phyloP scores from a whole-genome alignment of 53 echinoderm and acorn worm genomes.

The Holothuria scabra region DNA sequence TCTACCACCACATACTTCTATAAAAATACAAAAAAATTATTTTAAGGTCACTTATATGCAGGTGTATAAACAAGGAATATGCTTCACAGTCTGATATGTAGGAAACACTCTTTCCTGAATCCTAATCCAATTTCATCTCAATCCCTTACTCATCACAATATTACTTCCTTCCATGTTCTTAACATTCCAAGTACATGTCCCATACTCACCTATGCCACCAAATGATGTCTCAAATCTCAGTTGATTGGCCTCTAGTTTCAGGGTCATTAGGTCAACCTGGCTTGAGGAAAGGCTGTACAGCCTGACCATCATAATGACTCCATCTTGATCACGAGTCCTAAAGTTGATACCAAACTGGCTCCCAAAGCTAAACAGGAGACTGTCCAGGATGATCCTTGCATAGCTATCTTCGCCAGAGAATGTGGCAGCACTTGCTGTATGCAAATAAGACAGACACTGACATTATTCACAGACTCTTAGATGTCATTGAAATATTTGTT shows the following conservation, averaged over 20 bases:
- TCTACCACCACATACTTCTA: too few species aligned
- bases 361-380: slow-evolving; percentile 74
- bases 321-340: slow-evolving; percentile 80
- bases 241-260: slow-evolving; percentile 55
- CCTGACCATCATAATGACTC: slow-evolving; percentile 70
- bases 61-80: too few species aligned
- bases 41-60: too few species aligned
- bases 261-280: slow-evolving; percentile 75
- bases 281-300: slow-evolving; percentile 69
- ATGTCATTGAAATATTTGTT: too few species aligned
- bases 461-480: too few species aligned
- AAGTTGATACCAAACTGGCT: slow-evolving; percentile 80
- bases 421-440: slow-evolving; percentile 74
- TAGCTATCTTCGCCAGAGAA: slow-evolving; percentile 82
- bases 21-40: too few species aligned
- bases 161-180: too few species aligned
- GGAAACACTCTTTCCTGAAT: too few species aligned
- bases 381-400: slow-evolving; percentile 74
- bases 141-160: too few species aligned
- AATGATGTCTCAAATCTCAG: slow-evolving; percentile 84
- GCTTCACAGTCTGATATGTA: too few species aligned
- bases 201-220: slow-evolving; percentile 57
- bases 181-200: not conserved
- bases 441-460: too few species aligned
- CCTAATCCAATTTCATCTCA: too few species aligned